Percentiles rank a stretch among this genome's conserved stretches.
Conservation (phyloP, 2,113 vertebrate species). For the Osmerus mordax region DNA sequence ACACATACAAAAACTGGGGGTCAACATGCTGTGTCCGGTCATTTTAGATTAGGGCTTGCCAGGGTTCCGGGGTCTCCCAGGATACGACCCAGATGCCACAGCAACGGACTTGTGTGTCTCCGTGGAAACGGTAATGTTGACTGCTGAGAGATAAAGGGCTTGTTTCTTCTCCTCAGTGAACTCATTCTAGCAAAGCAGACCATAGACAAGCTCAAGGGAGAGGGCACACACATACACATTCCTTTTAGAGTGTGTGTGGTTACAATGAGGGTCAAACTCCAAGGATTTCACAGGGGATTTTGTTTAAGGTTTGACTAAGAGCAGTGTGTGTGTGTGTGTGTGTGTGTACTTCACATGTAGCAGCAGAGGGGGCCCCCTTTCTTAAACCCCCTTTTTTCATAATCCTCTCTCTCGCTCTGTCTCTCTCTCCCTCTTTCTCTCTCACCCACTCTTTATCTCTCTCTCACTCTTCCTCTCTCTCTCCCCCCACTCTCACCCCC, state of each 20-base stretch:
- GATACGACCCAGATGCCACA: constrained; percentile 52
- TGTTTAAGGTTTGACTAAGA: background rate
- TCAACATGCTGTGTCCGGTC: constrained; percentile 29
- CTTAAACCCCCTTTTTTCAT: constrained; percentile 16
- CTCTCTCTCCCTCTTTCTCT: background rate
- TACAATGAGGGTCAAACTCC: background rate
- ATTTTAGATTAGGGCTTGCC: constrained; percentile 53
- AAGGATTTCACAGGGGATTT: background rate
- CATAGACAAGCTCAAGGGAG: constrained; percentile 1
- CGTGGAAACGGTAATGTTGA: constrained; percentile 57
- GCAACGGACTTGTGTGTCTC: constrained; percentile 44
- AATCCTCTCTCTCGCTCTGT: background rate
- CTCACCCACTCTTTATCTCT: background rate
- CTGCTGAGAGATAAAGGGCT: constrained; percentile 60
- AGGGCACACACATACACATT: background rate
- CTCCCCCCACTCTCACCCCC: constrained; percentile 17
- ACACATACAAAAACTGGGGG: background rate
- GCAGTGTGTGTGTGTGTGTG: constrained; percentile 1
- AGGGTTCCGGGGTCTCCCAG: constrained; percentile 47
- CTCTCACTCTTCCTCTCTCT: background rate
- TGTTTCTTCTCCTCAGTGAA: constrained; percentile 51
- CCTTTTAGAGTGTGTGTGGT: background rate
- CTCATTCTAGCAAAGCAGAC: constrained; percentile 39
- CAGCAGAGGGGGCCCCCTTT: background rate
- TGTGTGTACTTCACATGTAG: background rate